These are phyloP conservation scores for Peromyscus maniculatus DNA, from an alignment of 2,113 vertebrate species.

Conservation along the genomic window DNA sequence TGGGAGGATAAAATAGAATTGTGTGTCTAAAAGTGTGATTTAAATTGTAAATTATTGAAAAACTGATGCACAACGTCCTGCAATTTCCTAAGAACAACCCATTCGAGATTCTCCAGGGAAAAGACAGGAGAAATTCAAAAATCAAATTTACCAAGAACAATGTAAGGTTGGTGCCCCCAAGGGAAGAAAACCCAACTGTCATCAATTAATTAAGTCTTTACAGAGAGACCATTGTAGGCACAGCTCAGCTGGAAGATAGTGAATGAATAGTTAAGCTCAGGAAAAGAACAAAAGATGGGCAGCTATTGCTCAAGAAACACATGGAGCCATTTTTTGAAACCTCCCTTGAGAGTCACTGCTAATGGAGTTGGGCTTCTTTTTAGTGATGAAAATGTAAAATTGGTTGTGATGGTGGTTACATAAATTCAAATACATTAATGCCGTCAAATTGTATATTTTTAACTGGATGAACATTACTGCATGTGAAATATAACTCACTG, in stretches of 20 bases:
- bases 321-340: constrained; percentile 1
- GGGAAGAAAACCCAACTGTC: constrained; percentile 39
- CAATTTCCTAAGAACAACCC: constrained; percentile 47
- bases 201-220: constrained; percentile 59
- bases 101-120: constrained; percentile 50
- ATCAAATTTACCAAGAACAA: constrained; percentile 57
- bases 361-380: not conserved
- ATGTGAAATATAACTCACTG: not conserved
- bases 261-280: not conserved
- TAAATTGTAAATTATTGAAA: constrained; percentile 53
- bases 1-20: constrained; percentile 49
- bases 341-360: constrained; percentile 1
- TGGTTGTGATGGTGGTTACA: not conserved
- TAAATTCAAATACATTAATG: constrained; percentile 10
- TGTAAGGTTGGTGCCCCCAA: constrained; percentile 11
- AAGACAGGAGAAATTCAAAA: constrained; percentile 57
- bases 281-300: constrained; percentile 24
- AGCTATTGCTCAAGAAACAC: constrained; percentile 20
- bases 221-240: not conserved
- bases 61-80: constrained; percentile 39
- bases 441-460: not conserved
- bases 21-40: constrained; percentile 4
- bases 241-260: constrained; percentile 29
- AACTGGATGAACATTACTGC: not conserved
- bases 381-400: constrained; percentile 41